These are phyloP conservation scores for Typhlichthys eigenmanni DNA, from an alignment of 2,797 vertebrate genomes.

Conservation along the genomic window DNA sequence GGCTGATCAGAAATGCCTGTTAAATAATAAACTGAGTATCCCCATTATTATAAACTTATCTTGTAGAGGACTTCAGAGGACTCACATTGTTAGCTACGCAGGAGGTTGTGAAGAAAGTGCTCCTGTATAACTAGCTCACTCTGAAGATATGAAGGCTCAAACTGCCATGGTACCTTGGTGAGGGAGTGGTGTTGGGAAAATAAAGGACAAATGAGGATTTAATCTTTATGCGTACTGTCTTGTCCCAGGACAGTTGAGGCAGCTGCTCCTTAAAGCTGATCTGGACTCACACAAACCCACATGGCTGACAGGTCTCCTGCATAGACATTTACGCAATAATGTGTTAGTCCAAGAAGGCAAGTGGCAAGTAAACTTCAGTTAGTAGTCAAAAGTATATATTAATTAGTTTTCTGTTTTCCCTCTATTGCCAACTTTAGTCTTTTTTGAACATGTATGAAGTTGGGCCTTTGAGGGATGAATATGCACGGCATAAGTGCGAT, in stretches of 20 bases:
- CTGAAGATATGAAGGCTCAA: conserved; percentile 29
- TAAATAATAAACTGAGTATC: conserved; percentile 20
- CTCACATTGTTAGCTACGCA: conserved; percentile 17
- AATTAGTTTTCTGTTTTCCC: no score
- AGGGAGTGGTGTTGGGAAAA: conserved; percentile 16
- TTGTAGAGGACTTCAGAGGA: conserved; percentile 2
- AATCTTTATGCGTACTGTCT: conserved; percentile 6
- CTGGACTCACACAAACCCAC: neutral
- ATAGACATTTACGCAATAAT: neutral
- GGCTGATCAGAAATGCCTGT: conserved; percentile 6
- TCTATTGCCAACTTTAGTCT: no score
- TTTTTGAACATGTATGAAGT: no score
- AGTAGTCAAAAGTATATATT: no score
- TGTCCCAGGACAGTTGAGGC: neutral
- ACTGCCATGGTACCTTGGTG: conserved; percentile 16
- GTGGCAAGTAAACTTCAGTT: no score
- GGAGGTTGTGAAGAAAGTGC: conserved; percentile 41
- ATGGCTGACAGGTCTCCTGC: neutral
- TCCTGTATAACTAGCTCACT: conserved; percentile 24
- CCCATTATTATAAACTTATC: conserved; percentile 42
- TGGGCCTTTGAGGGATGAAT: no score
- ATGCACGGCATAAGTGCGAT: no score
- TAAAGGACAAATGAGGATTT: conserved; percentile 25
- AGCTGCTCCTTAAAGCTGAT: conserved; percentile 5
- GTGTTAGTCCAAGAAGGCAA: neutral